phyloP scores from a whole-genome alignment of 2,797 vertebrate species.

The Thunnus albacares region DNA sequence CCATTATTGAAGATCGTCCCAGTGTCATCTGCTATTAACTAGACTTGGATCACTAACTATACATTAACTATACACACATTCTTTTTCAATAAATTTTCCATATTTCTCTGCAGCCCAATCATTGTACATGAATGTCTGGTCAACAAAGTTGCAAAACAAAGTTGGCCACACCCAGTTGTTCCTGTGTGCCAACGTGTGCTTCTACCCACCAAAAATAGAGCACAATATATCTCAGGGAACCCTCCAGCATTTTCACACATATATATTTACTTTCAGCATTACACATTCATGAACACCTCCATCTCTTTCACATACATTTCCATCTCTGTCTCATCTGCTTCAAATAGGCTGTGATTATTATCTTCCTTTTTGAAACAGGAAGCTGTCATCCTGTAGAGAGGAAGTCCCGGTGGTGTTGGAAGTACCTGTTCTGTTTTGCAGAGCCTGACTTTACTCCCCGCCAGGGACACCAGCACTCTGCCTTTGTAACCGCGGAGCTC shows the following conservation, averaged over 20 bases:
- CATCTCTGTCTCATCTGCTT: slow-evolving; percentile 48
- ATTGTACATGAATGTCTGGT: background rate
- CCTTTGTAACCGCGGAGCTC: slow-evolving; percentile 96
- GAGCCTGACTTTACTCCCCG: slow-evolving; percentile 93
- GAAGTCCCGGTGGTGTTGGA: slow-evolving; percentile 68
- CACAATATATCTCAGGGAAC: background rate
- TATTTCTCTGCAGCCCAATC: background rate
- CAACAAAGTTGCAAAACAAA: background rate
- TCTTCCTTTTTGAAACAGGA: slow-evolving; percentile 68
- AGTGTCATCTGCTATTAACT: background rate
- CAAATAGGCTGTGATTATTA: slow-evolving; percentile 61
- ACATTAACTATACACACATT: background rate
- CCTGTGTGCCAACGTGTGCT: background rate
- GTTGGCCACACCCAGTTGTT: background rate
- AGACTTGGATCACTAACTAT: background rate
- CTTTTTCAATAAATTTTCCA: background rate
- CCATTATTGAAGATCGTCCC: background rate
- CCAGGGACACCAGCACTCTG: slow-evolving; percentile 93
- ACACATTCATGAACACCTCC: slow-evolving; percentile 55
- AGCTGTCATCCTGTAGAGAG: slow-evolving; percentile 73
- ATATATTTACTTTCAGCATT: slow-evolving; percentile 52
- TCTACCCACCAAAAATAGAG: slow-evolving; percentile 1
- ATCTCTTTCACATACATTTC: slow-evolving; percentile 37
- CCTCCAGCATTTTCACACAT: slow-evolving; percentile 36
- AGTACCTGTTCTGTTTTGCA: slow-evolving; percentile 98